Conservation (phyloP, 2,797 vertebrate genomes). For the Oryzias dopingdopingensis region DNA sequence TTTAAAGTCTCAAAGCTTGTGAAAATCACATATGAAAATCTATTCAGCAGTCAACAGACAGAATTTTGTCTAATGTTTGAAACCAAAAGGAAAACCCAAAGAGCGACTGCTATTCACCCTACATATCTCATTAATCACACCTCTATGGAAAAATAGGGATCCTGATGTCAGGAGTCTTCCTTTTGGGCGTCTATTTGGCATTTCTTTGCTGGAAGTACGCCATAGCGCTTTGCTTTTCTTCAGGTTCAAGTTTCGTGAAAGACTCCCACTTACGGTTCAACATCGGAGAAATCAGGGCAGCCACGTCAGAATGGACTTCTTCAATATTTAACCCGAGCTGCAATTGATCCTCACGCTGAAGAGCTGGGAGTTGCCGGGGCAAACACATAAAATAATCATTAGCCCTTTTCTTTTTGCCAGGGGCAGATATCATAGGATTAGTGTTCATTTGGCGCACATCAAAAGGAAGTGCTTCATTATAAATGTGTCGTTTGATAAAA, state of each 20-base stretch:
- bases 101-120: too few relatives aligned
- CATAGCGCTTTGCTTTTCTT: too few relatives aligned
- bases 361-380: not conserved
- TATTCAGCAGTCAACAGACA: too few relatives aligned
- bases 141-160: too few relatives aligned
- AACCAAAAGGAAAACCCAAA: too few relatives aligned
- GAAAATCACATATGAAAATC: too few relatives aligned
- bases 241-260: not conserved
- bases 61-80: too few relatives aligned
- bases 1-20: too few relatives aligned
- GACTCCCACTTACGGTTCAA: slow-evolving; percentile 3
- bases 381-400: slow-evolving; percentile 6
- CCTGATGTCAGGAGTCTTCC: too few relatives aligned
- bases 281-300: slow-evolving; percentile 7
- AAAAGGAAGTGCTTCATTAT: not conserved
- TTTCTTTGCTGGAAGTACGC: too few relatives aligned
- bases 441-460: not conserved
- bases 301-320: slow-evolving; percentile 1
- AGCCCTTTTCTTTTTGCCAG: not conserved
- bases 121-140: too few relatives aligned
- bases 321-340: slow-evolving; percentile 10
- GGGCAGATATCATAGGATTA: not conserved
- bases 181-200: too few relatives aligned
- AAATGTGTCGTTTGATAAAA: slow-evolving; percentile 2
- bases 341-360: slow-evolving; percentile 3